These are phyloP conservation scores for Netelia fuscicornis DNA, from an alignment of 2,888 invertebrate genomes.

Conservation along the genomic window DNA sequence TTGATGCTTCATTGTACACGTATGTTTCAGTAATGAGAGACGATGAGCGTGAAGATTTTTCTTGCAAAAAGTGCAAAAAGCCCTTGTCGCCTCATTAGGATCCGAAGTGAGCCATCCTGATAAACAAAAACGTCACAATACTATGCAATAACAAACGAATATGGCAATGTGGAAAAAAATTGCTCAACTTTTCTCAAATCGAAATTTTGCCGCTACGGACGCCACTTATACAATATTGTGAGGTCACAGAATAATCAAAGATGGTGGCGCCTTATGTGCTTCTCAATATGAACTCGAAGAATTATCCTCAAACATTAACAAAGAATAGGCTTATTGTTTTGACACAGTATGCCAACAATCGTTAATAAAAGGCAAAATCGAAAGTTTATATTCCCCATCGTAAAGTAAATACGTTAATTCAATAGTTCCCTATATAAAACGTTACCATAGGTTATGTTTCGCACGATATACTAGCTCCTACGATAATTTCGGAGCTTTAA, in stretches of 20 bases:
- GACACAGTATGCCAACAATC: neutral
- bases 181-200: neutral
- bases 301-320: neutral
- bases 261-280: neutral
- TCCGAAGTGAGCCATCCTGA: constrained; percentile 87
- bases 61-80: constrained; percentile 87
- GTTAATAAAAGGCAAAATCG: neutral
- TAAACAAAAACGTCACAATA: constrained; percentile 60
- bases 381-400: neutral
- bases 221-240: neutral
- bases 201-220: neutral
- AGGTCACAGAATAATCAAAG: neutral
- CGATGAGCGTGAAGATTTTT: constrained; percentile 87
- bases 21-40: constrained; percentile 87
- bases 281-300: neutral
- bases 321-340: no score
- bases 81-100: constrained; percentile 86
- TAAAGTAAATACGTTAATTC: neutral
- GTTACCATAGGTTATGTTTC: neutral
- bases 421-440: neutral
- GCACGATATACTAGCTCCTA: neutral
- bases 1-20: constrained; percentile 87
- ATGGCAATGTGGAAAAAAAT: neutral
- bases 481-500: neutral
- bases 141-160: neutral